Evolutionary conservation across 2,113 vertebrate species (phyloP), one percentile per base, ranked within the genome.

Genomic region (Lichenostomus cassidix): DNA sequence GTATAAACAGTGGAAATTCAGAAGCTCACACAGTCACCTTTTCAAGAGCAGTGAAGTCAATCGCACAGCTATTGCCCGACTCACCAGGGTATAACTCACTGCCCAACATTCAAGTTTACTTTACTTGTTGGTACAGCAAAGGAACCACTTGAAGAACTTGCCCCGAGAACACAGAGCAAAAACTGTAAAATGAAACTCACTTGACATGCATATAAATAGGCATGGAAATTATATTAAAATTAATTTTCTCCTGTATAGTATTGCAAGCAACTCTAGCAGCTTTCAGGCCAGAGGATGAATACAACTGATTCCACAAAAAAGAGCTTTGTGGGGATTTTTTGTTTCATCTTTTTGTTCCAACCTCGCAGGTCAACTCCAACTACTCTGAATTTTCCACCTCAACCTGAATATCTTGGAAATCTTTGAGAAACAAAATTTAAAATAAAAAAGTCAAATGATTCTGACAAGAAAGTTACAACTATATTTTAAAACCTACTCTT

Each of bases 101-200:
- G 8, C 75, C 58, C 12, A 2, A 29, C 58, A 19, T 9, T 35
- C 19, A 52, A 39, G 49, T 68, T 85, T 21, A 53, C 18, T 83
- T 50, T 29, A 35, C 41, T 49, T 42, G 35, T 22, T 59, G 35
- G 42, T 41, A 44, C 28, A 76, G 75, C 49, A 80, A 69, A 90
- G 68, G 67, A 94, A 83, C 49, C 58, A 60, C 79, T 35, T 12
- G 9, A 90, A 92, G 67, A 44, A 76, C 46, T 37, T 37, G 35
- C 44, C 62, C 47, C 0, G 0, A 56, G 58, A 95, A 83, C 1
- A 8, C 0, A 65, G 11, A 50, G n/a, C 33, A 75, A 93, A 6
- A 7, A 33, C 46, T 58, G 12, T 19, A 33, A 85, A 67, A 79
- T 18, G 7, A 79, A 46, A 68, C 4, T 1, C 1, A 33, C n/a